phyloP scores from a whole-genome alignment of 2,113 vertebrate species.

The Gadus macrocephalus region DNA sequence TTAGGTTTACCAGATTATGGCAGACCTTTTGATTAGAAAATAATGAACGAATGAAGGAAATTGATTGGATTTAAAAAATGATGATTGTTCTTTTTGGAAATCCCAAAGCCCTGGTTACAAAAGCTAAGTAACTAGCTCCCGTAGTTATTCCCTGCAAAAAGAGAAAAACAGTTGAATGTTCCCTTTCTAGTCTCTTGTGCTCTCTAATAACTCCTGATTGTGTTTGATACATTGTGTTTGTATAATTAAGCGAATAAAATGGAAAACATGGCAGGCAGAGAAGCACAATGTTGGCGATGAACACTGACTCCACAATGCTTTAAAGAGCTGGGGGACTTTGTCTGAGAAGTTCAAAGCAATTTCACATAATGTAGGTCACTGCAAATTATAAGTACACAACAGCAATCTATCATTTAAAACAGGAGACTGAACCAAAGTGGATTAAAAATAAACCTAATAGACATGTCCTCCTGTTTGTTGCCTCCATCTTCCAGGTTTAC shows the following conservation, averaged over 20 bases:
- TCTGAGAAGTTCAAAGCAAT: slow-evolving; percentile 65
- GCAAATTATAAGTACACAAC: slow-evolving; percentile 54
- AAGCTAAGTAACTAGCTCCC: background rate
- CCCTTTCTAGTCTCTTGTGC: slow-evolving; percentile 32
- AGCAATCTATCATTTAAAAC: slow-evolving; percentile 48
- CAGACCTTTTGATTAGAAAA: too few relatives aligned
- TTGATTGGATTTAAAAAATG: too few relatives aligned
- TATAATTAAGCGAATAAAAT: slow-evolving; percentile 48
- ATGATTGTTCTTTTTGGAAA: too few relatives aligned
- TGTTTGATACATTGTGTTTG: slow-evolving; percentile 53
- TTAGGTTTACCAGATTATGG: too few relatives aligned
- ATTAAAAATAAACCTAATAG: slow-evolving; percentile 20
- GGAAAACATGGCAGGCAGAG: slow-evolving; percentile 28
- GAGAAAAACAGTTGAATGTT: slow-evolving; percentile 30
- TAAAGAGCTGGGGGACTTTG: slow-evolving; percentile 41
- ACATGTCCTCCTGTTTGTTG: background rate
- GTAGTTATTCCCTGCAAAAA: slow-evolving; percentile 16
- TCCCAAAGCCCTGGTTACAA: background rate
- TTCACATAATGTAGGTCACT: slow-evolving; percentile 58
- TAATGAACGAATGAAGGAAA: too few relatives aligned
- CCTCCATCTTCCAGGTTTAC: slow-evolving; percentile 43
- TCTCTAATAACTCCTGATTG: slow-evolving; percentile 43
- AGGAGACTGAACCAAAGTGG: slow-evolving; percentile 8
- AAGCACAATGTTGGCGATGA: slow-evolving; percentile 23
- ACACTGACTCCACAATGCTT: slow-evolving; percentile 31